Evolutionary conservation across 2,888 invertebrate genomes (phyloP).

Genomic region (Monoplex corrugatus): DNA sequence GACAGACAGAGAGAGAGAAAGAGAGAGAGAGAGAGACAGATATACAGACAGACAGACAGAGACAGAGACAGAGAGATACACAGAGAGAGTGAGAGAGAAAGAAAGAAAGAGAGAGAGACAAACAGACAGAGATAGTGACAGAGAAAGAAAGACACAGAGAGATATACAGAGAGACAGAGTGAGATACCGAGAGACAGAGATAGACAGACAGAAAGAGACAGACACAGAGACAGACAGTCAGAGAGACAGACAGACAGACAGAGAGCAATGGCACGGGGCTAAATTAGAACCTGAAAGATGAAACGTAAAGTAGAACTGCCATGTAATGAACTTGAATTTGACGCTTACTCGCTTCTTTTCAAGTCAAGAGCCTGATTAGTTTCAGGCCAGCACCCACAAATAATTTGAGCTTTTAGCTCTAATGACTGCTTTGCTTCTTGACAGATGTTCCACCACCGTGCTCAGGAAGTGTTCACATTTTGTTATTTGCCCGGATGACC

Average conservation of each 20-base stretch:
- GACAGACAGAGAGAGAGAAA: no score
- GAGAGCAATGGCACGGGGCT: background rate
- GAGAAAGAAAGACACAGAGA: background rate
- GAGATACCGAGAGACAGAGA: no score
- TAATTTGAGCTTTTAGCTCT: constrained; percentile 37
- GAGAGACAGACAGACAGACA: no score
- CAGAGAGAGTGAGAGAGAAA: constrained; percentile 29
- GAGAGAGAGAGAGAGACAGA: constrained; percentile 35
- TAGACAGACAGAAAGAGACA: no score
- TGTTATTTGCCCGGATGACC: background rate
- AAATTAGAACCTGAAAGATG: background rate
- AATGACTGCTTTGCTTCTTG: constrained; percentile 25
- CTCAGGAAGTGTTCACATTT: background rate
- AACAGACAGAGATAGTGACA: background rate
- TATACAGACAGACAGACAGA: no score
- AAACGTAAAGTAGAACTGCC: background rate
- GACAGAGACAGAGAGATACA: constrained; percentile 30
- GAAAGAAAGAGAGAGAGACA: background rate
- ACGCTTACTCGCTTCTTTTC: constrained; percentile 29
- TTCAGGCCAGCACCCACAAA: background rate
- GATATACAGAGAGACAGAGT: background rate
- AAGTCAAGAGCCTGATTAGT: constrained; percentile 13
- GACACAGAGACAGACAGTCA: no score
- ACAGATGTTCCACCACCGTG: background rate
- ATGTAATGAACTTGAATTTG: constrained; percentile 28